phyloP scores from a whole-genome alignment of 2,888 invertebrate genomes.

The Limnephilus rhombicus region DNA sequence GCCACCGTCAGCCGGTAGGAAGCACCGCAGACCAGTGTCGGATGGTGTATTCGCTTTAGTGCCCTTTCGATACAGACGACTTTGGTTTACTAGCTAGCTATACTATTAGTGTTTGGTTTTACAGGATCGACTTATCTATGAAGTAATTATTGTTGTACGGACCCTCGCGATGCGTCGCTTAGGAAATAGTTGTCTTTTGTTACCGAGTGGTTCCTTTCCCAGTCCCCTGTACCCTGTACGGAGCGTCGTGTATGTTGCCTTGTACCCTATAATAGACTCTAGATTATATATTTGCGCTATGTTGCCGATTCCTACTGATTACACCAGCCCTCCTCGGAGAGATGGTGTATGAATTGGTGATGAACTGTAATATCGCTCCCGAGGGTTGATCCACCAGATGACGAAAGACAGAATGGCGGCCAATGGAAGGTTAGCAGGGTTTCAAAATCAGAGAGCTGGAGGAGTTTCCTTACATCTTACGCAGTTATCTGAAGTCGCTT shows the following conservation, averaged over 20 bases:
- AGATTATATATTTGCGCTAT: conserved; percentile 58
- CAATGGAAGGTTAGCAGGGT: conserved; percentile 46
- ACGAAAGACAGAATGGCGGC: background rate
- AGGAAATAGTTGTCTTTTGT: conserved; percentile 54
- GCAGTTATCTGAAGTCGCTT: conserved; percentile 38
- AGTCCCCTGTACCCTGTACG: conserved; percentile 49
- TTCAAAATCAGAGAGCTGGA: conserved; percentile 44
- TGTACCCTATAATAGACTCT: conserved; percentile 60
- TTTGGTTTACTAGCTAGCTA: conserved; percentile 55
- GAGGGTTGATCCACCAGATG: conserved; percentile 21
- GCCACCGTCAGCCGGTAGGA: conserved; percentile 11
- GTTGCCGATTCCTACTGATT: conserved; percentile 55
- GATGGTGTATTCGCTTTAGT: conserved; percentile 50
- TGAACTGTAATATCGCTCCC: conserved; percentile 28
- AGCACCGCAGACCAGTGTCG: conserved; percentile 9
- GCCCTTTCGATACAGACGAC: conserved; percentile 57
- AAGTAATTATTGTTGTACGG: conserved; percentile 48
- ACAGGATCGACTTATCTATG: conserved; percentile 44
- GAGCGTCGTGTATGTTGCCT: conserved; percentile 63
- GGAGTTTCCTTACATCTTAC: conserved; percentile 33
- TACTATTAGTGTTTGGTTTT: conserved; percentile 50
- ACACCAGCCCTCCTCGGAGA: conserved; percentile 17
- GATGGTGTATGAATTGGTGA: conserved; percentile 50
- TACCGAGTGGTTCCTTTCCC: conserved; percentile 53
- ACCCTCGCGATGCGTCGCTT: conserved; percentile 47